These are phyloP conservation scores for Drosophila flavopinicola DNA, from an alignment of 2,888 invertebrate species.

Conservation along the genomic window DNA sequence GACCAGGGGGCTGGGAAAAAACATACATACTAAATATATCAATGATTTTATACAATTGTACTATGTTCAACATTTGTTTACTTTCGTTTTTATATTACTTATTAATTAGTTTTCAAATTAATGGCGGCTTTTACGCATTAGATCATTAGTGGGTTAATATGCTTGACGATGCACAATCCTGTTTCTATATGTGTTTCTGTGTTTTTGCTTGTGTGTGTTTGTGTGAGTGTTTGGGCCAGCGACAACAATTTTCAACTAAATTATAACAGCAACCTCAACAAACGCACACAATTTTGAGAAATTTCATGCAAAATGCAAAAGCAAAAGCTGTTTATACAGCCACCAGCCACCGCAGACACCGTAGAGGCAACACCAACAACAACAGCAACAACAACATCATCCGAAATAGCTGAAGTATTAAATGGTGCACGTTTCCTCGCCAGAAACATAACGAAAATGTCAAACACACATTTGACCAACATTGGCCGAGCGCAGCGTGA, in stretches of 20 bases:
- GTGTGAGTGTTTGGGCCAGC: constrained; percentile 21
- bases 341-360: constrained; percentile 35
- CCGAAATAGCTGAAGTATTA: constrained; percentile 48
- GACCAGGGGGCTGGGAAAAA: no score
- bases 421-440: constrained; percentile 63
- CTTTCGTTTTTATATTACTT: no score
- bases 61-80: no score
- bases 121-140: not conserved
- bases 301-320: constrained; percentile 69
- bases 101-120: no score
- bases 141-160: constrained; percentile 52
- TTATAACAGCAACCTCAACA: constrained; percentile 71
- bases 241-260: constrained; percentile 65
- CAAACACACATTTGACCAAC: constrained; percentile 76
- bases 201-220: not conserved
- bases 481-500: constrained; percentile 53
- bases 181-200: constrained; percentile 1
- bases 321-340: constrained; percentile 52
- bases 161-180: constrained; percentile 2
- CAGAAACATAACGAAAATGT: constrained; percentile 76
- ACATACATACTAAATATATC: no score
- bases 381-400: constrained; percentile 35
- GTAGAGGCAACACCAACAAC: constrained; percentile 25
- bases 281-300: constrained; percentile 68
- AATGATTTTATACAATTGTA: no score